Evolutionary conservation across 2,797 vertebrate species (phyloP).

Genomic region (Chloroceryle inda): DNA sequence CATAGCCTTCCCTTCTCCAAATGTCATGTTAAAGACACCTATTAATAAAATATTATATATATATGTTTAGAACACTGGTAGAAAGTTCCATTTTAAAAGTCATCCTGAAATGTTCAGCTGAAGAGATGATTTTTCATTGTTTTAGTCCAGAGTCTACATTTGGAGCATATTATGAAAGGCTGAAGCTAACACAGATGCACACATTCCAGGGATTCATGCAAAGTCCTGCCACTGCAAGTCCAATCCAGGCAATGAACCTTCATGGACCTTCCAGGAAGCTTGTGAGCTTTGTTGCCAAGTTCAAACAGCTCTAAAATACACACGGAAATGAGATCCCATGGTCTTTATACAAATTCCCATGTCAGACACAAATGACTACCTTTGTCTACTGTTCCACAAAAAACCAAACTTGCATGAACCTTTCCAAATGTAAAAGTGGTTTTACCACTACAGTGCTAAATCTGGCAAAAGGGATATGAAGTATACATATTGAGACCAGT

Average conservation of each 20-base stretch:
- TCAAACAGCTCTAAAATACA: constrained; percentile 55
- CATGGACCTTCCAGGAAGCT: constrained; percentile 63
- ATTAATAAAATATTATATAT: background rate
- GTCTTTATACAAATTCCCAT: constrained; percentile 55
- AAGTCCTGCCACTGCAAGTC: background rate
- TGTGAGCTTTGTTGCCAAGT: constrained; percentile 51
- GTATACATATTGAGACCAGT: background rate
- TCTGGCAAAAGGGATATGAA: background rate
- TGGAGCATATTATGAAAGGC: constrained; percentile 29
- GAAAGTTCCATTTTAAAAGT: background rate
- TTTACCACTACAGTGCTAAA: background rate
- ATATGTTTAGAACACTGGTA: background rate
- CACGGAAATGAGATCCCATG: constrained; percentile 47
- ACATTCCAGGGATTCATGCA: constrained; percentile 32
- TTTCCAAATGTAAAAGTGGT: constrained; percentile 40
- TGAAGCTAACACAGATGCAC: constrained; percentile 8
- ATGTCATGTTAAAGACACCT: background rate
- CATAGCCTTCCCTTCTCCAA: background rate
- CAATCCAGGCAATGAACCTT: constrained; percentile 7
- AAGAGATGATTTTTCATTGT: constrained; percentile 21
- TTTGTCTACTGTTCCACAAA: constrained; percentile 38
- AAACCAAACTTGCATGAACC: background rate
- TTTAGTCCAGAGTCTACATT: constrained; percentile 12
- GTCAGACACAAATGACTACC: constrained; percentile 50
- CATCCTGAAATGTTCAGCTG: background rate